These are phyloP conservation scores for Eristalis arbustorum DNA, from an alignment of 2,888 invertebrate species.

Conservation along the genomic window DNA sequence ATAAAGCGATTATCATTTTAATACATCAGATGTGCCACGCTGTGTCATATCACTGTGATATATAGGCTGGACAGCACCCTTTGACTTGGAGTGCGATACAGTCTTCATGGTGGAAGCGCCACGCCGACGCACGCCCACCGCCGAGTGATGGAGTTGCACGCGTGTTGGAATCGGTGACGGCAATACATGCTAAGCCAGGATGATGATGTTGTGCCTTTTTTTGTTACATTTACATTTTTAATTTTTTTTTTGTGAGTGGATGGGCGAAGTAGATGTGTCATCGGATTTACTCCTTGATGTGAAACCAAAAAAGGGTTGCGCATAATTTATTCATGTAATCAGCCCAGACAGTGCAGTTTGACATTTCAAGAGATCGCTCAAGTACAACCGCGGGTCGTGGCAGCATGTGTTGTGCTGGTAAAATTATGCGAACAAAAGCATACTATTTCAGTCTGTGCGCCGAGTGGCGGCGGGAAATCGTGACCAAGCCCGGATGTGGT, in stretches of 20 bases:
- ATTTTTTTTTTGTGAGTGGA: not conserved
- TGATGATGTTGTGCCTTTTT: conserved; percentile 38
- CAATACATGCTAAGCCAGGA: conserved; percentile 49
- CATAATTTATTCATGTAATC: conserved; percentile 54
- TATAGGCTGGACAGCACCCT: conserved; percentile 55
- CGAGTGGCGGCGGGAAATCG: not conserved
- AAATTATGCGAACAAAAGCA: not conserved
- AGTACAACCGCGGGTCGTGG: conserved; percentile 3
- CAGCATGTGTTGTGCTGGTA: not conserved
- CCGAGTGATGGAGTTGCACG: conserved; percentile 18
- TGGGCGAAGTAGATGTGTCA: conserved; percentile 30
- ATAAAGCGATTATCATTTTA: conserved; percentile 67
- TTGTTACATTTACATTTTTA: conserved; percentile 2
- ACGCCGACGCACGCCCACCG: not conserved
- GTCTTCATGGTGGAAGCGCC: conserved; percentile 1
- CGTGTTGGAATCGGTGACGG: conserved; percentile 4
- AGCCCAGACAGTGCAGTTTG: conserved; percentile 30
- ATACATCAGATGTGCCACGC: conserved; percentile 61
- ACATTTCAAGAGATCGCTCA: conserved; percentile 17
- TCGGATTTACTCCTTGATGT: conserved; percentile 37
- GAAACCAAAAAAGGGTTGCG: conserved; percentile 22
- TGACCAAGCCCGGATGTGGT: not conserved
- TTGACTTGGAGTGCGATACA: conserved; percentile 34
- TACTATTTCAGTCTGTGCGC: not conserved
- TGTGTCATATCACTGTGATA: conserved; percentile 65